Evolutionary conservation across 2,797 vertebrate genomes (phyloP).

Genomic region (Octomys mimax): DNA sequence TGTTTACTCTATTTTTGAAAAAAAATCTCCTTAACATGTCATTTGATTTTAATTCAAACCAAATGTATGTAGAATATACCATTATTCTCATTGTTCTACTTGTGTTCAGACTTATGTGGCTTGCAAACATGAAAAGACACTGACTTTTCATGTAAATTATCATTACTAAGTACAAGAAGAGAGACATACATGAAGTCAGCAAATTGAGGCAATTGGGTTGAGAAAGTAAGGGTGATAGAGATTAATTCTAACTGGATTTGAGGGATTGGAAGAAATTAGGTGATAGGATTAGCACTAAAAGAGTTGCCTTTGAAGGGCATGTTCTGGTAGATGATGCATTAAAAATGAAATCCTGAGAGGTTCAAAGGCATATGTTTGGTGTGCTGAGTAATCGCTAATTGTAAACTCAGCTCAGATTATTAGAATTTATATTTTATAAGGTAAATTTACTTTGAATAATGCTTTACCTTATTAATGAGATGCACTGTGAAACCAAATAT

Average conservation of each 20-base stretch:
- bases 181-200: not conserved
- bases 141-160: constrained; percentile 1
- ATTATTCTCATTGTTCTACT: not conserved
- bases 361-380: not conserved
- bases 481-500: not conserved
- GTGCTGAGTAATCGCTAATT: not conserved
- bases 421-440: constrained; percentile 13
- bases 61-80: not conserved
- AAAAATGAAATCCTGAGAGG: not conserved
- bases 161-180: not conserved
- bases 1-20: not conserved
- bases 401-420: not conserved
- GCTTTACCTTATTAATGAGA: not conserved
- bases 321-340: not conserved
- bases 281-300: not conserved
- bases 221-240: not conserved
- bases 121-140: not conserved
- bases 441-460: not conserved
- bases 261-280: not conserved
- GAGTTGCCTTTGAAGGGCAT: not conserved
- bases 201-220: not conserved
- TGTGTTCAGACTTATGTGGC: not conserved
- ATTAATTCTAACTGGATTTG: not conserved
- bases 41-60: constrained; percentile 28
- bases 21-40: not conserved